Percentiles rank a stretch among this genome's conserved stretches.
These are phyloP conservation scores for Carlito syrichta DNA, from an alignment of 2,113 vertebrate species.

Conservation along the genomic window DNA sequence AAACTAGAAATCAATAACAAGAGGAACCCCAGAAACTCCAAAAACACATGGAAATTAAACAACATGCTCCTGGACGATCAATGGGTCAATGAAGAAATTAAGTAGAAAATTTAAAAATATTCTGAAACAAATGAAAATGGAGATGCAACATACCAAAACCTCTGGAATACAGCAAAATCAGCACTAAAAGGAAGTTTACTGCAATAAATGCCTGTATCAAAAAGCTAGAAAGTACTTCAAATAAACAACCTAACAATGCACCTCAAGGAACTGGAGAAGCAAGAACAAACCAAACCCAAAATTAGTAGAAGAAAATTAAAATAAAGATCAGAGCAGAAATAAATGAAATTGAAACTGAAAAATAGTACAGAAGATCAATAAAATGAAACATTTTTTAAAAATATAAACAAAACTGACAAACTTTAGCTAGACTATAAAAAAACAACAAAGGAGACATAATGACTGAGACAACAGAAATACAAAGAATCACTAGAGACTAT, in stretches of 20 bases:
- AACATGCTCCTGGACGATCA: background rate
- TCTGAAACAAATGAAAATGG: background rate
- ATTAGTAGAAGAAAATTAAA: background rate
- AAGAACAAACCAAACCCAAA: background rate
- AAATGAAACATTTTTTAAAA: background rate
- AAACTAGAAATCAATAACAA: background rate
- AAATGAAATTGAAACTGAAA: background rate
- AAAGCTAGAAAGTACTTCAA: background rate
- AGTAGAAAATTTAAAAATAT: background rate
- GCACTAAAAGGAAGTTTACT: background rate
- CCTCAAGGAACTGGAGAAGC: background rate
- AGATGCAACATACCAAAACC: background rate
- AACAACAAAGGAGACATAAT: background rate
- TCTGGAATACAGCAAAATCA: background rate
- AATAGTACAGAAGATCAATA: background rate
- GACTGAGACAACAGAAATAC: background rate
- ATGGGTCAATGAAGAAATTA: background rate
- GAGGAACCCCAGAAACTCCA: background rate
- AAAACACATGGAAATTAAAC: background rate
- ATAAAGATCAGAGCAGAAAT: background rate
- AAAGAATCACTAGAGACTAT: background rate
- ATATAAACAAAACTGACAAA: background rate
- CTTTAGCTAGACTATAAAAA: background rate
- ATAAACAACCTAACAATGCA: background rate
- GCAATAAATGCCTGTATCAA: background rate